Percentiles rank a stretch among this genome's conserved stretches.
These are phyloP conservation scores for Oeneis ivallda DNA, from an alignment of 2,888 invertebrate genomes.

Conservation along the genomic window DNA sequence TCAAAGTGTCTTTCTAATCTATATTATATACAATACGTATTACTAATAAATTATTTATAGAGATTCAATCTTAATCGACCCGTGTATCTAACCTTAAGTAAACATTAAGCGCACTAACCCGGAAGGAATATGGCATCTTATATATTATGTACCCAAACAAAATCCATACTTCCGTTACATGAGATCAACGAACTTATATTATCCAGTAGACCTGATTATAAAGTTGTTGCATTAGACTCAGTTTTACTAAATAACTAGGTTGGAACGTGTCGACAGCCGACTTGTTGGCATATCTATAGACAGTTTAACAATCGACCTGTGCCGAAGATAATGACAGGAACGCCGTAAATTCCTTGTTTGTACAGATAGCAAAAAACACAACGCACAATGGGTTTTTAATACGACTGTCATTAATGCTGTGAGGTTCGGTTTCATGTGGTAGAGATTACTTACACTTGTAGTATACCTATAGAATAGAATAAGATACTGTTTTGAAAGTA, in stretches of 20 bases:
- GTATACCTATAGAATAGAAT: not conserved
- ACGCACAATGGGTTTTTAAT: constrained; percentile 28
- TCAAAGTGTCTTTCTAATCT: too few species aligned
- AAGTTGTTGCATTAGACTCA: not conserved
- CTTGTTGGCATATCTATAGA: not conserved
- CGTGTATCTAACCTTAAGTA: not conserved
- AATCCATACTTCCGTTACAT: too few species aligned
- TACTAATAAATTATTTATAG: too few species aligned
- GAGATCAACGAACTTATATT: too few species aligned
- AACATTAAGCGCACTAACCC: too few species aligned
- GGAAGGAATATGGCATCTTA: not conserved
- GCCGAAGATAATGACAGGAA: constrained; percentile 26
- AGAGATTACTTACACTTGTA: not conserved
- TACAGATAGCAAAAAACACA: constrained; percentile 31
- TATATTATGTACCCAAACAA: not conserved
- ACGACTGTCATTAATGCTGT: constrained; percentile 30
- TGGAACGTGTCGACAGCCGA: not conserved
- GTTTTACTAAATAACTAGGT: not conserved
- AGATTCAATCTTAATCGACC: not conserved
- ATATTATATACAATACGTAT: too few species aligned
- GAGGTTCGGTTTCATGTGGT: constrained; percentile 25
- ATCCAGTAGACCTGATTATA: too few species aligned
- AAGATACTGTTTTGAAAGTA: too few species aligned
- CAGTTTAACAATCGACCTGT: constrained; percentile 17
- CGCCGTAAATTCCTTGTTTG: constrained; percentile 44